A percentile compares a stretch with the other conserved stretches of the same genome.
Evolutionary conservation across 2,113 vertebrate genomes (phyloP).

Genomic region (Panurus biarmicus): DNA sequence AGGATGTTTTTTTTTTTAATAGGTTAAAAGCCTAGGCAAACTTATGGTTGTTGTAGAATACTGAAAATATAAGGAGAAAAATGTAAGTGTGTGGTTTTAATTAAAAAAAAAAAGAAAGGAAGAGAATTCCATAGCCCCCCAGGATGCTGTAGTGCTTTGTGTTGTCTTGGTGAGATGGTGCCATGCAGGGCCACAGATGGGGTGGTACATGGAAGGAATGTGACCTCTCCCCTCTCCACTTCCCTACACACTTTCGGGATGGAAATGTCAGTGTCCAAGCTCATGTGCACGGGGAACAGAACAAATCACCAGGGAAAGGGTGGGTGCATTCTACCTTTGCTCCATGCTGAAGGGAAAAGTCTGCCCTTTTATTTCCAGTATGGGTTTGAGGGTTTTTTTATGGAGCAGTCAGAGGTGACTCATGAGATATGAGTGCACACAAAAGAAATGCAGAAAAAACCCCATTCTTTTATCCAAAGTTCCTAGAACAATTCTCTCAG

Average conservation of each 20-base stretch:
- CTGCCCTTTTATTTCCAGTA: background rate
- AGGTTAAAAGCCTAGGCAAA: background rate
- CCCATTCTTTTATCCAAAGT: background rate
- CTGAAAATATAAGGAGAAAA: background rate
- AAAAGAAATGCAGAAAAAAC: background rate
- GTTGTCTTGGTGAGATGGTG: background rate
- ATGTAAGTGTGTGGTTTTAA: background rate
- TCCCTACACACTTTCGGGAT: background rate
- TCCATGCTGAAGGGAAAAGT: background rate
- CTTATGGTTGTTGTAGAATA: background rate
- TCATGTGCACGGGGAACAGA: background rate
- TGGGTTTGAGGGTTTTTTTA: background rate
- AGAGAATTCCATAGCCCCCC: background rate
- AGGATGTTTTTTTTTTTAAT: background rate
- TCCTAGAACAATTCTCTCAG: background rate
- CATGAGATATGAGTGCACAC: background rate
- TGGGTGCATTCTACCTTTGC: background rate
- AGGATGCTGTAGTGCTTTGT: background rate
- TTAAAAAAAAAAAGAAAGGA: background rate
- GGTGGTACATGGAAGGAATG: background rate
- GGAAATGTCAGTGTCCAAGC: background rate
- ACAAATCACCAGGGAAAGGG: background rate
- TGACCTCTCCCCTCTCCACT: background rate
- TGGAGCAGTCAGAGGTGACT: background rate
- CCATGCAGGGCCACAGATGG: background rate